Conservation (phyloP, 2,797 vertebrate genomes). For the Geotrypetes seraphini region DNA sequence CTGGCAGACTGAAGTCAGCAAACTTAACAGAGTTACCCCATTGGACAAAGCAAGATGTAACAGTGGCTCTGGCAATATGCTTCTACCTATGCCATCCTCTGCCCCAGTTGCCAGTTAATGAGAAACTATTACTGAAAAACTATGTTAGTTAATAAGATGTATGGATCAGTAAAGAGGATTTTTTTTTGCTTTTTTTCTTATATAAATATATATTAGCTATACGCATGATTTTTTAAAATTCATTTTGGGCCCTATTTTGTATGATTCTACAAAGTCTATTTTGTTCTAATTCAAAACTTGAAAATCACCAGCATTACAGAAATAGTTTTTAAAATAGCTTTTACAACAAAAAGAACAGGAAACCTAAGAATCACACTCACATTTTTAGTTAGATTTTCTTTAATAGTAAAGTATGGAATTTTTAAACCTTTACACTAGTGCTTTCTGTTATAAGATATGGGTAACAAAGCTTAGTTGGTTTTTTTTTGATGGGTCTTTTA, state of each 20-base stretch:
- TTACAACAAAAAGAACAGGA: too few species aligned
- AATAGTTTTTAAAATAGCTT: slow-evolving; percentile 18
- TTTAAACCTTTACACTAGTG: too few species aligned
- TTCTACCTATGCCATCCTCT: slow-evolving; percentile 30
- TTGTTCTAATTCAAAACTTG: slow-evolving; percentile 9
- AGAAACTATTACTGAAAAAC: neutral
- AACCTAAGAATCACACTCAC: too few species aligned
- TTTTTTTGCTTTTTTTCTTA: too few species aligned
- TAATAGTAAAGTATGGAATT: too few species aligned
- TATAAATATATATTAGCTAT: too few species aligned
- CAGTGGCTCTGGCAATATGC: slow-evolving; percentile 46
- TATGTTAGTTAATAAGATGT: neutral
- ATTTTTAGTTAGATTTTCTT: too few species aligned
- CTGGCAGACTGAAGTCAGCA: slow-evolving; percentile 71
- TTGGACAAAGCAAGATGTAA: slow-evolving; percentile 41
- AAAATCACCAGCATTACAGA: slow-evolving; percentile 49
- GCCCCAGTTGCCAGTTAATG: slow-evolving; percentile 12
- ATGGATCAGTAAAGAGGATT: too few species aligned
- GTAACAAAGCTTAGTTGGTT: too few species aligned
- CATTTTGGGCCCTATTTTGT: slow-evolving; percentile 18
- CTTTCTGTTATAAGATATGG: too few species aligned
- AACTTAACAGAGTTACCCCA: slow-evolving; percentile 49
- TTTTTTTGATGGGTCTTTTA: too few species aligned
- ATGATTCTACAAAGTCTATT: neutral
- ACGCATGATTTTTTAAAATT: too few species aligned